These are phyloP conservation scores for Dusona sp. DNA, from an alignment of 2,888 invertebrate genomes.

Conservation along the genomic window DNA sequence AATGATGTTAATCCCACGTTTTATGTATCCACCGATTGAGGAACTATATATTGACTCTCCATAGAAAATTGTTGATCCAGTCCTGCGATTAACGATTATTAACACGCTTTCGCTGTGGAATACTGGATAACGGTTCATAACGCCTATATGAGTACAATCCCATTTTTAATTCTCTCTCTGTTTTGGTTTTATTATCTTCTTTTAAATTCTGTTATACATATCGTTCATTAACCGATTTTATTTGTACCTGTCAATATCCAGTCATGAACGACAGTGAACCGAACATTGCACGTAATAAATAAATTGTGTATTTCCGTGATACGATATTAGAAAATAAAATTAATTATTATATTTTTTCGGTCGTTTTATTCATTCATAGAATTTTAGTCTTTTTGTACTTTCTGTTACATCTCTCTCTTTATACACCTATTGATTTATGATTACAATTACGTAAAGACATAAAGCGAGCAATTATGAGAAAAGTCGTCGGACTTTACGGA, in stretches of 20 bases:
- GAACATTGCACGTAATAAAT: not conserved
- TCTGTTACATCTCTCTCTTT: not conserved
- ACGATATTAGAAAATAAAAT: not conserved
- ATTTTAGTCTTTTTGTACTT: not conserved
- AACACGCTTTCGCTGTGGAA: slow-evolving; percentile 10
- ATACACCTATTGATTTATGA: not conserved
- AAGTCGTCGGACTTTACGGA: not conserved
- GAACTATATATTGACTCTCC: not conserved
- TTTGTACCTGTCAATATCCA: not conserved
- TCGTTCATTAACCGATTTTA: not conserved
- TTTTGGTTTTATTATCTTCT: not conserved
- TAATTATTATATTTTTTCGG: not conserved
- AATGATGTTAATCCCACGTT: not conserved
- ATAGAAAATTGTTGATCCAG: slow-evolving; percentile 1
- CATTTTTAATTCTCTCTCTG: too few relatives aligned
- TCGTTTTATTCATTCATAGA: not conserved
- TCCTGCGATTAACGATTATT: slow-evolving; percentile 15
- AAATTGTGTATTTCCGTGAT: not conserved
- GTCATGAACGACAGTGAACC: not conserved
- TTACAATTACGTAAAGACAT: not conserved
- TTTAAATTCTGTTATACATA: not conserved
- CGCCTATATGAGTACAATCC: too few relatives aligned
- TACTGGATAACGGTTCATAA: not conserved
- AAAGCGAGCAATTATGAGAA: not conserved
- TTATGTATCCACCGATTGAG: not conserved